Evolutionary conservation across 1,140 invertebrate genomes (phyloP).

Genomic region (Aphelinus certus): DNA sequence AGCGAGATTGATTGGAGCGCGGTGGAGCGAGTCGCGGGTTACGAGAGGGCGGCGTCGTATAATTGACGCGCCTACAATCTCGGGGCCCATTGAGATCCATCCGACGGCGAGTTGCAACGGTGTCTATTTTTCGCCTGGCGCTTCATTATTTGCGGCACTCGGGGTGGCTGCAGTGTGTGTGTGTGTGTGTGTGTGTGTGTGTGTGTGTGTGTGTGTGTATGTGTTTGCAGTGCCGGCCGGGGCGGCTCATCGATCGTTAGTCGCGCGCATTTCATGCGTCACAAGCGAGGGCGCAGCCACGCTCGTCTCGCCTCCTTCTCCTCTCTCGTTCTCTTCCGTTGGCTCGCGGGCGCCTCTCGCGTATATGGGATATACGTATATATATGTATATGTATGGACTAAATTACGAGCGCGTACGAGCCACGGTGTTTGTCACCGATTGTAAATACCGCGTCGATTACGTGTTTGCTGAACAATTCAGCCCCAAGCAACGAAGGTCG

Average conservation of each 20-base stretch:
- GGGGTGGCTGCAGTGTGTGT: not conserved
- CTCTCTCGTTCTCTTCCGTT: not conserved
- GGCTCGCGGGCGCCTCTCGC: not conserved
- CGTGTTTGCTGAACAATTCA: not conserved
- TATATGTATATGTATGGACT: too few species aligned
- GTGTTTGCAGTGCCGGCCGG: too few species aligned
- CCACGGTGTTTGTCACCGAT: not conserved
- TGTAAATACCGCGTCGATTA: constrained; percentile 11
- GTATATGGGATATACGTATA: too few species aligned
- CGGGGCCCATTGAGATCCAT: not conserved
- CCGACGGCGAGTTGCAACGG: too few species aligned
- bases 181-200: too few species aligned
- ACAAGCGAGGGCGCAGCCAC: not conserved
- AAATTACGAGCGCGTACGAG: too few species aligned
- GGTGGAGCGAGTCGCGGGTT: too few species aligned
- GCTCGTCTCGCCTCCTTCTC: not conserved
- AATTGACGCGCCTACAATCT: not conserved
- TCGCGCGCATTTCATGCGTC: constrained; percentile 20
- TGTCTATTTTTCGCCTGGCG: not conserved
- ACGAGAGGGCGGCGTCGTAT: too few species aligned
- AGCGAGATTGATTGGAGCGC: too few species aligned
- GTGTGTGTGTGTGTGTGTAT: too few species aligned
- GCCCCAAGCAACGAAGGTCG: too few species aligned
- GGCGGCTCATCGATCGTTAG: constrained; percentile 12
- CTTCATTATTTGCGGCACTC: not conserved